phyloP scores from a whole-genome alignment of 1,140 invertebrate genomes.

The Caerostris darwini region DNA sequence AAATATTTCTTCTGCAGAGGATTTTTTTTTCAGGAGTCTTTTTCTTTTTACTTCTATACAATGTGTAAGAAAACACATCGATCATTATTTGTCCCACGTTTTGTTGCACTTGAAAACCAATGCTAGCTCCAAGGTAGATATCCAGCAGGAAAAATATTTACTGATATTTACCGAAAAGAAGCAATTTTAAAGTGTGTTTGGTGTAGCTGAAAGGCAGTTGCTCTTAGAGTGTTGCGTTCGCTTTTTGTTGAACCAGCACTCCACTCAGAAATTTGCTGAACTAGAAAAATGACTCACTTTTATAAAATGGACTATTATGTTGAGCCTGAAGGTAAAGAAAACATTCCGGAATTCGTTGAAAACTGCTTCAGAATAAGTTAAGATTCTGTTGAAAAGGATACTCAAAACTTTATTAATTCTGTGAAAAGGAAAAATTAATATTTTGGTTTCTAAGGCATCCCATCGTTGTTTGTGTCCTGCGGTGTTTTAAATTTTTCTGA shows the following conservation, averaged over 20 bases:
- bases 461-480: too few relatives aligned
- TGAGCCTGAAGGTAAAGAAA: background rate
- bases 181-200: background rate
- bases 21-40: background rate
- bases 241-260: background rate
- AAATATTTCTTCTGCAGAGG: background rate
- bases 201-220: too few relatives aligned
- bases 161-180: background rate
- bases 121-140: background rate
- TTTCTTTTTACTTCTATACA: background rate
- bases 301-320: background rate
- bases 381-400: background rate
- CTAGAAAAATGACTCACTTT: background rate
- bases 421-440: background rate
- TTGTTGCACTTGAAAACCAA: conserved; percentile 37
- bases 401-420: background rate
- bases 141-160: background rate
- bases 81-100: background rate
- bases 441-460: too few relatives aligned
- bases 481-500: too few relatives aligned
- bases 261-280: background rate
- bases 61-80: background rate
- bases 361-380: background rate
- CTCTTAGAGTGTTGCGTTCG: too few relatives aligned
- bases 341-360: background rate